Percentiles rank a stretch among this genome's conserved stretches.
Conservation (phyloP, 2,113 vertebrate genomes). For the Ceuthmochares aereus region DNA sequence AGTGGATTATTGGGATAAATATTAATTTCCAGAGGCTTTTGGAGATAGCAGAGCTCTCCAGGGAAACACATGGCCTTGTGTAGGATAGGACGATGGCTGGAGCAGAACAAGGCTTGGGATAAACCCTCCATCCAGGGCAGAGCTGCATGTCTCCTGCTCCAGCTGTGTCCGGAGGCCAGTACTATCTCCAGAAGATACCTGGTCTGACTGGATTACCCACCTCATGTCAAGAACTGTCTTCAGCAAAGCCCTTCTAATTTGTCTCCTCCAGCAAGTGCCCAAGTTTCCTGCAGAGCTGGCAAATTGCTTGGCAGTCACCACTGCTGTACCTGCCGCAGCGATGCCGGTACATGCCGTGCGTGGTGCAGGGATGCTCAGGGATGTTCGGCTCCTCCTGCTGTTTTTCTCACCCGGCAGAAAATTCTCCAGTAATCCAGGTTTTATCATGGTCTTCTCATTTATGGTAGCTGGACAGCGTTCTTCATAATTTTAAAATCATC, state of each 20-base stretch:
- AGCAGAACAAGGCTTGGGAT: not conserved
- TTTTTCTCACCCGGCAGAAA: not conserved
- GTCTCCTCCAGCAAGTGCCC: not conserved
- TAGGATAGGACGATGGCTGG: accelerated
- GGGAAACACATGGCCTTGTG: not conserved
- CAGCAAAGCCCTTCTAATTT: not conserved
- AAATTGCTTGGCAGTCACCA: not conserved
- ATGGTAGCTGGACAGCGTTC: not conserved
- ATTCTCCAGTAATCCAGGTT: not conserved
- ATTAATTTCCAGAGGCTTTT: not conserved
- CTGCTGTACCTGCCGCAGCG: accelerated
- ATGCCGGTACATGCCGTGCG: accelerated
- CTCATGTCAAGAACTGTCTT: not conserved
- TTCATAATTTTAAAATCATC: not conserved
- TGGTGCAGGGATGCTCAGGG: not conserved
- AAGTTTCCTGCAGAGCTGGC: not conserved
- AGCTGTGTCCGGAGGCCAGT: not conserved
- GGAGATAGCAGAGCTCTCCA: not conserved
- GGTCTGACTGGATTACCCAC: not conserved
- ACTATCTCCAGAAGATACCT: not conserved
- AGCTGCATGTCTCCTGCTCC: not conserved
- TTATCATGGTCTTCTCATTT: not conserved
- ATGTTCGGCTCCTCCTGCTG: not conserved
- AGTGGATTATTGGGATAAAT: not conserved
- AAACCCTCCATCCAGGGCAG: not conserved